A percentile compares a stretch with the other conserved stretches of the same genome.
These are phyloP conservation scores for Sarcophaga carnaria DNA, from an alignment of 2,888 invertebrate species.

Conservation along the genomic window DNA sequence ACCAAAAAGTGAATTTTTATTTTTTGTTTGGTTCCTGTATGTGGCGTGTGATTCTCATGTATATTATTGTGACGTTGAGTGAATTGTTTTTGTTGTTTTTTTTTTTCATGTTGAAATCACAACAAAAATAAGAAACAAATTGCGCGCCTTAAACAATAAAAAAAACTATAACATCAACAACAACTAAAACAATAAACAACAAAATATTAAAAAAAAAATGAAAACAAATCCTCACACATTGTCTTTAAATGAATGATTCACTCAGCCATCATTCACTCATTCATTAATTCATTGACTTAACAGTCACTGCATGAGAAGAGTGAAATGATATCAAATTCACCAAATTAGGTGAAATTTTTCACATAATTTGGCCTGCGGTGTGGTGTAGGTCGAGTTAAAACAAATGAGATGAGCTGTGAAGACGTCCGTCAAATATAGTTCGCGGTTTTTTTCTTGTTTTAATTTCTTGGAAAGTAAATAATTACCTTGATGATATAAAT, in stretches of 20 bases:
- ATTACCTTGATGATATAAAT: too few relatives aligned
- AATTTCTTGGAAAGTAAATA: not conserved
- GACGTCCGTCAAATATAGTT: too few relatives aligned
- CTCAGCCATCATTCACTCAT: not conserved
- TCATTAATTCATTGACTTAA: not conserved
- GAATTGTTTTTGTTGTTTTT: not conserved
- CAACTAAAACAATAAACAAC: not conserved
- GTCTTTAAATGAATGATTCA: constrained; percentile 43
- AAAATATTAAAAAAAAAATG: not conserved
- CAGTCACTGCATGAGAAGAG: not conserved
- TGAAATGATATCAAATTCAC: too few relatives aligned
- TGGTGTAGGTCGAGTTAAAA: constrained; percentile 8
- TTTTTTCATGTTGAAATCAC: constrained; percentile 14
- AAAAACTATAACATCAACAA: constrained; percentile 27
- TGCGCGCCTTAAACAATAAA: constrained; percentile 9
- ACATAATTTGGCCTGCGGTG: too few relatives aligned
- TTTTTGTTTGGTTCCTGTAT: not conserved
- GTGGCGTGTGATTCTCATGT: not conserved
- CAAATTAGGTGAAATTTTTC: too few relatives aligned
- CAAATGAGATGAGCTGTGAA: not conserved
- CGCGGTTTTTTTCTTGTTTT: not conserved
- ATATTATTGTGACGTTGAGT: constrained; percentile 17
- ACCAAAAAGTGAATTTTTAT: not conserved
- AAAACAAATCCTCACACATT: constrained; percentile 39
- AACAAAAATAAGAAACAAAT: too few relatives aligned